A percentile compares a stretch with the other conserved stretches of the same genome.
Conservation (phyloP, 2,888 invertebrate species). For the Rhagonycha fulva region DNA sequence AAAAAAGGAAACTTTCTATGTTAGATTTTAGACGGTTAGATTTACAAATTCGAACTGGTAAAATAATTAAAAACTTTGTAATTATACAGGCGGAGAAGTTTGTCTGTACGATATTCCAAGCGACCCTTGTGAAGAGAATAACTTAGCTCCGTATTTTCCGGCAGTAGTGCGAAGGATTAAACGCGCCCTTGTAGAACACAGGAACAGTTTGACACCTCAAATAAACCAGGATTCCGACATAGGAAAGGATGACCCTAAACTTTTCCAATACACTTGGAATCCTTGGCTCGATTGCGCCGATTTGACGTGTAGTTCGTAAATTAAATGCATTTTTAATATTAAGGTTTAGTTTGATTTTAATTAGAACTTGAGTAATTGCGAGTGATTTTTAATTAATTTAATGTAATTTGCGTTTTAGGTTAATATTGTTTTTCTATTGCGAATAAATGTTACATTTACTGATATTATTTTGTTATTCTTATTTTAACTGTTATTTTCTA, state of each 20-base stretch:
- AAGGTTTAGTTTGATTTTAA: not conserved
- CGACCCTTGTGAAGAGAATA: conserved; percentile 81
- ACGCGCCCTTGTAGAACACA: conserved; percentile 57
- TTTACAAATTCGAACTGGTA: not conserved
- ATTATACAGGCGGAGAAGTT: conserved; percentile 61
- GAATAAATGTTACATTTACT: not conserved
- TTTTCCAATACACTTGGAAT: conserved; percentile 74
- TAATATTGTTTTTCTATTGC: not conserved
- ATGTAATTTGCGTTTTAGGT: not conserved
- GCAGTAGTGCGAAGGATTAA: conserved; percentile 60
- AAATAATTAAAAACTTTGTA: conserved; percentile 12
- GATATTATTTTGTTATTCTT: not conserved
- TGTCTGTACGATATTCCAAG: conserved; percentile 76
- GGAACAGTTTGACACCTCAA: conserved; percentile 60
- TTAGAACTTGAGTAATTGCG: not conserved
- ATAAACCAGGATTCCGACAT: conserved; percentile 60
- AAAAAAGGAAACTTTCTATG: not conserved
- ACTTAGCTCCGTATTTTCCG: conserved; percentile 61
- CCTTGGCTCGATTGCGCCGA: conserved; percentile 62
- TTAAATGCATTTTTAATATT: conserved; percentile 6
- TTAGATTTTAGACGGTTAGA: not conserved
- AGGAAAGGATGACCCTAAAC: conserved; percentile 67
- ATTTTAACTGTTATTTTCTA: too few species aligned
- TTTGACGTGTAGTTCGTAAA: conserved; percentile 35
- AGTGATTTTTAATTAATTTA: not conserved